A percentile compares a stretch with the other conserved stretches of the same genome.
Conservation (phyloP, 2,113 vertebrate species). For the Chrysemys picta region DNA sequence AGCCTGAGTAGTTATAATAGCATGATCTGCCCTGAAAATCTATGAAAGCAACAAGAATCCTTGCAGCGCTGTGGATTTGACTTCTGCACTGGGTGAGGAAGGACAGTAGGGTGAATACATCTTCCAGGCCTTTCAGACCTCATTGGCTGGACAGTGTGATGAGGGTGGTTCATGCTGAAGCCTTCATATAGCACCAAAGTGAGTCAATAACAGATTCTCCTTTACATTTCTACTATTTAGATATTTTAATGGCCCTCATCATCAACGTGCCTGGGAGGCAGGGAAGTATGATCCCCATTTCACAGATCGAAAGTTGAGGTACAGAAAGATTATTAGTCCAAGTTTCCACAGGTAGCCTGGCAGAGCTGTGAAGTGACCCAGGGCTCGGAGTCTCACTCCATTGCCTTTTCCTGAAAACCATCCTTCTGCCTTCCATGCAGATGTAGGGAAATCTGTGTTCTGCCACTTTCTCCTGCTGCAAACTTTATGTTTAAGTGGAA, state of each 20-base stretch:
- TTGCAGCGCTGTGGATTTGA: background rate
- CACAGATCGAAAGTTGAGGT: background rate
- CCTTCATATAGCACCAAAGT: background rate
- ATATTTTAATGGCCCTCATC: background rate
- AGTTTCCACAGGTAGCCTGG: background rate
- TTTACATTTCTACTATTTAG: background rate
- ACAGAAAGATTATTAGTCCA: background rate
- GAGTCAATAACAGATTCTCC: background rate
- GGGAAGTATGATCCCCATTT: background rate
- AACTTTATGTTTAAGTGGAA: background rate
- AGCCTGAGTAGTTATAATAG: background rate
- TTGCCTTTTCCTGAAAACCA: background rate
- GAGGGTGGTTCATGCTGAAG: background rate
- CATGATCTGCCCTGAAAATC: background rate
- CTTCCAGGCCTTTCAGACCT: background rate
- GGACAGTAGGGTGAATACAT: background rate
- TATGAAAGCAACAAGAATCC: background rate
- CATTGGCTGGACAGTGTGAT: background rate
- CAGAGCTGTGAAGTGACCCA: background rate
- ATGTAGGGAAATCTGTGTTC: background rate
- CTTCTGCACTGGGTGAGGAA: background rate
- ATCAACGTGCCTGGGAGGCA: background rate
- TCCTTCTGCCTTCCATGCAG: rapidly evolving
- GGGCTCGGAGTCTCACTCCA: background rate
- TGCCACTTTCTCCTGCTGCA: background rate